Conservation (phyloP, 2,888 invertebrate species). For the Meganola albula region DNA sequence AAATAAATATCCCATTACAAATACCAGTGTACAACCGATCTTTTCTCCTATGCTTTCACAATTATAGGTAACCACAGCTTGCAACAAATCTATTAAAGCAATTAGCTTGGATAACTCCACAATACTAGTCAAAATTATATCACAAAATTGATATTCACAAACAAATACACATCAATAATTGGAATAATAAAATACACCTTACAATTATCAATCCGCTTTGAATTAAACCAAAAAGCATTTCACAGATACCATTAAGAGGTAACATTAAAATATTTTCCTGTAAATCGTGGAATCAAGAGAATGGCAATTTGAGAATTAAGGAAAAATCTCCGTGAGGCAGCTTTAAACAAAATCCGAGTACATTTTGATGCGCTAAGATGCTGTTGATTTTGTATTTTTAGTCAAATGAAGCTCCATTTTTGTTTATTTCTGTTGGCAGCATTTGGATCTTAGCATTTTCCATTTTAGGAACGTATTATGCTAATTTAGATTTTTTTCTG, state of each 20-base stretch:
- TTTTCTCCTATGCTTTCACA: too few species aligned
- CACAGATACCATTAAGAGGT: slow-evolving; percentile 14
- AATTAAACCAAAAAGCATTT: slow-evolving; percentile 27
- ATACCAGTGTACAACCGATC: too few species aligned
- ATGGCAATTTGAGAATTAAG: slow-evolving; percentile 17
- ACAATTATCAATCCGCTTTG: slow-evolving; percentile 17
- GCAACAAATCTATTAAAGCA: too few species aligned
- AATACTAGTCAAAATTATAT: too few species aligned
- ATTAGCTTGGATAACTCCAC: neutral
- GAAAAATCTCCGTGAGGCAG: slow-evolving; percentile 1
- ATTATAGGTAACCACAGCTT: too few species aligned
- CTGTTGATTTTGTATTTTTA: slow-evolving; percentile 4
- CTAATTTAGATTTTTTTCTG: neutral
- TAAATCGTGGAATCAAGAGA: slow-evolving; percentile 10
- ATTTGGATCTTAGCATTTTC: neutral
- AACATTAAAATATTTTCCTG: slow-evolving; percentile 22
- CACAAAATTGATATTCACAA: too few species aligned
- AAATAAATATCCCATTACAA: too few species aligned
- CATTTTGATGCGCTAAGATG: slow-evolving; percentile 4
- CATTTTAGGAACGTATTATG: neutral
- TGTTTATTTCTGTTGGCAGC: neutral
- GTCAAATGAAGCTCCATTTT: neutral
- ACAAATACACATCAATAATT: too few species aligned
- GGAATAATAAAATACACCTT: slow-evolving; percentile 19
- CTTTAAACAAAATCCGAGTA: slow-evolving; percentile 2